Evolutionary conservation across 2,797 vertebrate genomes (phyloP).

Genomic region (Geotria australis): DNA sequence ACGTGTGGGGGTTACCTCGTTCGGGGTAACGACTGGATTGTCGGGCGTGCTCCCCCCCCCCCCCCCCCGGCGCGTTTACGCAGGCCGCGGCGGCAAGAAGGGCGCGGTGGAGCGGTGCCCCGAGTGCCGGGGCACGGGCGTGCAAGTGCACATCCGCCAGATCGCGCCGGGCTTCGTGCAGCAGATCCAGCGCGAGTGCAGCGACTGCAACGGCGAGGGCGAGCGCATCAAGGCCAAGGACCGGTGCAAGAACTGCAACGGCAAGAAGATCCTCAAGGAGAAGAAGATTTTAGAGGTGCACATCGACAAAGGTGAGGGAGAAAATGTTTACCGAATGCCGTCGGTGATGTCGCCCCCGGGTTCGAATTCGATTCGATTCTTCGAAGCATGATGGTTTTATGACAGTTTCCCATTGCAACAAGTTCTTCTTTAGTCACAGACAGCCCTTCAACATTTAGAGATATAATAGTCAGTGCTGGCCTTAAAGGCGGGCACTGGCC

Average conservation of each 20-base stretch:
- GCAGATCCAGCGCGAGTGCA: slow-evolving; percentile 11
- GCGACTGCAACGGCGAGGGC: slow-evolving; percentile 12
- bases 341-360: too few species aligned
- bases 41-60: background rate
- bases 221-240: slow-evolving; percentile 9
- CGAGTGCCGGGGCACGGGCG: slow-evolving; percentile 10
- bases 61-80: background rate
- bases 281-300: slow-evolving; percentile 12
- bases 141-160: slow-evolving; percentile 10
- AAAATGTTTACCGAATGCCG: background rate
- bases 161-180: slow-evolving; percentile 10
- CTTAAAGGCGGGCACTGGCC: too few species aligned
- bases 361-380: too few species aligned
- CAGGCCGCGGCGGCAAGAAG: slow-evolving; percentile 9
- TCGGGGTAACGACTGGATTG: too few species aligned
- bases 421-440: too few species aligned
- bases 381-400: too few species aligned
- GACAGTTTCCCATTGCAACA: too few species aligned
- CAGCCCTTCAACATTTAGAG: too few species aligned
- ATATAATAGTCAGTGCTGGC: too few species aligned
- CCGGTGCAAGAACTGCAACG: slow-evolving; percentile 10
- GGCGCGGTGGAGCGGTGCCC: slow-evolving; percentile 7
- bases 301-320: slow-evolving; percentile 11
- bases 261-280: slow-evolving; percentile 10
- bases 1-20: too few species aligned